These are phyloP conservation scores for Saccostrea glomerata DNA, from an alignment of 1,140 invertebrate species.

Conservation along the genomic window DNA sequence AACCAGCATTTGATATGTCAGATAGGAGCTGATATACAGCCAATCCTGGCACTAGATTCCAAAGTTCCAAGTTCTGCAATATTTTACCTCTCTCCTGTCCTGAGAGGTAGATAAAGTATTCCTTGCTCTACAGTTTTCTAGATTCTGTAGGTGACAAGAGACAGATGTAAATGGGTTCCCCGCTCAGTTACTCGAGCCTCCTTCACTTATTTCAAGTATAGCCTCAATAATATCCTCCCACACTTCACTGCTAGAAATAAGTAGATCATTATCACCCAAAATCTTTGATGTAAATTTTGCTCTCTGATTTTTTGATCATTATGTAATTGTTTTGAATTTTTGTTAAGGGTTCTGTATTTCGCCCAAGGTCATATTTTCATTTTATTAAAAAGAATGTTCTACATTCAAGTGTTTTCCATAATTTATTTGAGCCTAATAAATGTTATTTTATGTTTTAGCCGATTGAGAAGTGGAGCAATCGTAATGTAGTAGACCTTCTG, in stretches of 20 bases:
- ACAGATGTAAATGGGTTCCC: background rate
- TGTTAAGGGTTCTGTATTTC: background rate
- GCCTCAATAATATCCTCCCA: background rate
- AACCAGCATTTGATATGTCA: slow-evolving; percentile 25
- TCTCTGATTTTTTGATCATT: background rate
- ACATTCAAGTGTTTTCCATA: background rate
- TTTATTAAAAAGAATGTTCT: background rate
- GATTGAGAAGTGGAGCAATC: slow-evolving; percentile 85
- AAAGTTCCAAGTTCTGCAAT: background rate
- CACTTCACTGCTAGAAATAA: slow-evolving; percentile 11
- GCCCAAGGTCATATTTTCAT: background rate
- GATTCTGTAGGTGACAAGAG: background rate
- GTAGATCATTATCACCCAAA: background rate
- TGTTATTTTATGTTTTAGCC: slow-evolving; percentile 79
- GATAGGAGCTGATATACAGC: slow-evolving; percentile 2
- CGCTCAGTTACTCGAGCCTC: background rate
- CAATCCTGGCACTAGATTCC: background rate
- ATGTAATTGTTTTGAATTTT: background rate
- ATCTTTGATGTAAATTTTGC: background rate
- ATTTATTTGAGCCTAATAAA: background rate
- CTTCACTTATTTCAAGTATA: slow-evolving; percentile 1
- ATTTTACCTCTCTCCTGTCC: background rate
- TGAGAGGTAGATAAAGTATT: background rate
- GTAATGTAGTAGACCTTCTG: slow-evolving; percentile 88
- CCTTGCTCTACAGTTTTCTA: background rate